Base-by-base conservation (phyloP, 2,888 invertebrate genomes). In the Lasioglossum lativentre region DNA sequence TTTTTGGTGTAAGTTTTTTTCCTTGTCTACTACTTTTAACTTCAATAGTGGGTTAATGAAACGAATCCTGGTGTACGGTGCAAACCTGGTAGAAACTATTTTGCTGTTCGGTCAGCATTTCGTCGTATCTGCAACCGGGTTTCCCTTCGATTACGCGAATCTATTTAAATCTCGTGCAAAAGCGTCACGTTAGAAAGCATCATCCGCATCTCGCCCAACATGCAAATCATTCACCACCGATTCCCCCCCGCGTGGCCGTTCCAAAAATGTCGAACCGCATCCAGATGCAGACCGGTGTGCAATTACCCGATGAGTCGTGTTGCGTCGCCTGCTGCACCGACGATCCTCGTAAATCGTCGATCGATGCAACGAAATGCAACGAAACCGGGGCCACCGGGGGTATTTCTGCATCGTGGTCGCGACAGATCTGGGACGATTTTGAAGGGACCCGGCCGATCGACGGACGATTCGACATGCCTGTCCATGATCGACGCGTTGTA, bases 171-270 rank as follows among this genome's bases (percentile, higher is more conserved):
- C 75, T 27, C 40, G 70, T 40, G 47, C 63, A 56, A 38, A 45
- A 77, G 76, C 66, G 47, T 14, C n/a, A 34, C 27, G 78, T 27
- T 85, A 84, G 85, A 86, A 86, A 86, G 85, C 72, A 34, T 79
- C 85, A 74, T 79, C 84, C 71, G 78, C 77, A 59, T 52, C 30
- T 63, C 77, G 85, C 75, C 86, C 76, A 80, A 85, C 85, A 72
- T 75, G 86, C 78, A 78, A 86, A 86, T 78, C 86, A 56, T 85
- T 76, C 86, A 78, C 81, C 86, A 76, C 59, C 80, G 86, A 78
- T 85, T 78, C 81, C n/a, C n/a, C n/a, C n/a, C n/a, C 68, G 59
- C 68, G 56, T 45, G 16, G 75, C 19, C 75, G 86, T 75, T 78
- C 86, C 76, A 86, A 86, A 85, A 85, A 82, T 80, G 80, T 86